These are phyloP conservation scores for Axea sp. DNA, from an alignment of 2,888 invertebrate species.

Conservation along the genomic window DNA sequence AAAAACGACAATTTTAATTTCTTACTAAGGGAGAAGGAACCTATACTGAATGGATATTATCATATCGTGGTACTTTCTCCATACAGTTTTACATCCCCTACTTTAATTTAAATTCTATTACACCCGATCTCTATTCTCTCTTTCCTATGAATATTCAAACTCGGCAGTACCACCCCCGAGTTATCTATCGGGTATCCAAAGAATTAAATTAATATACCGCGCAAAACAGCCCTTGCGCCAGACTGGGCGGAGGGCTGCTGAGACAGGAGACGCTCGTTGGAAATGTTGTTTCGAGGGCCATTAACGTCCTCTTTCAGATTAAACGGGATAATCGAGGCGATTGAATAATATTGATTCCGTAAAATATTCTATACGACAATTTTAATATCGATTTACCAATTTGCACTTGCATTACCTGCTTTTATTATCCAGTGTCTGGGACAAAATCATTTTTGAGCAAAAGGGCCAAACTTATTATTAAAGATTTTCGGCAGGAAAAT, in stretches of 20 bases:
- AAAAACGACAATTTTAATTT: conserved; percentile 33
- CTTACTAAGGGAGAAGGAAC: conserved; percentile 24
- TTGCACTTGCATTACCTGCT: conserved; percentile 2
- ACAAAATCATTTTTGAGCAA: too few species aligned
- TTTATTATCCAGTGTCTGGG: too few species aligned
- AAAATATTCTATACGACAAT: conserved; percentile 25
- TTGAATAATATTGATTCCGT: conserved; percentile 59
- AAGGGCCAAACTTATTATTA: too few species aligned
- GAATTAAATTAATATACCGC: conserved; percentile 79
- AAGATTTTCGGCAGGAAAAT: too few species aligned
- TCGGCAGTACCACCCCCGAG: conserved; percentile 67
- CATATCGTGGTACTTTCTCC: conserved; percentile 27
- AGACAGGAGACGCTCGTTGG: conserved; percentile 63
- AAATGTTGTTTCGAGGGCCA: conserved; percentile 68
- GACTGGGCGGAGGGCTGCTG: conserved; percentile 63
- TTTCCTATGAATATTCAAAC: conserved; percentile 79
- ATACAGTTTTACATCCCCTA: conserved; percentile 64
- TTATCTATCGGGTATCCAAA: conserved; percentile 78
- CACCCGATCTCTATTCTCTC: conserved; percentile 79
- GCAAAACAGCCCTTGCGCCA: conserved; percentile 71
- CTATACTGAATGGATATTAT: conserved; percentile 47
- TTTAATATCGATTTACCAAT: conserved; percentile 19
- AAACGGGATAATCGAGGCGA: conserved; percentile 66
- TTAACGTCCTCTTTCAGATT: conserved; percentile 68
- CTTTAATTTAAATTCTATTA: conserved; percentile 80